Evolutionary conservation across 2,888 invertebrate genomes (phyloP), one percentile per base, ranked within the genome.

Genomic region (Rotaria magnacalcarata): DNA sequence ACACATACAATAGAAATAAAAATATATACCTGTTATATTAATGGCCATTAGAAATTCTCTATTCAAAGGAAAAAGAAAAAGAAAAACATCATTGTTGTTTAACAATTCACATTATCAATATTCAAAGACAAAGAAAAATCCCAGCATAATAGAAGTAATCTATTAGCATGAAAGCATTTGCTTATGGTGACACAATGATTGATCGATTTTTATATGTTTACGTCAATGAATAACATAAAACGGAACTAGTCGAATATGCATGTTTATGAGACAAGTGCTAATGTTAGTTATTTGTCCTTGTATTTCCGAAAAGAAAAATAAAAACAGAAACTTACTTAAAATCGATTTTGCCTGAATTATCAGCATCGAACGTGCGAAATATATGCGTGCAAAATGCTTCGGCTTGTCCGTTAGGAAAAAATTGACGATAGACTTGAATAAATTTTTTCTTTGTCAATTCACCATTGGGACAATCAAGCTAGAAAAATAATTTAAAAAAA

Each of bases 21-120:
- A 27, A 6, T 14, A 34, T 19, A 34, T 67, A 67, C 67, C 67
- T 47, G 87, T 87, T 6, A 87, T 87, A 85, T 87, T 87, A 80
- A 87, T 87, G 19, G 87, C 87, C 87, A 87, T 87, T n/a, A 87
- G 47, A 85, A 87, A 87, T 85, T 87, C 87, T 85, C 87, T 87
- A 60, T 19, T 34, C 19, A 34, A 34, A 16, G 34, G 5, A n/a
- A 60, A 27, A 60, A 34, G 27, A 60, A 14, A 67, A 67, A 27
- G 6, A 16, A 67, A 34, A 34, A 14, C 19, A 34, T 19, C 7
- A 34, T 19, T 67, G 19, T 67, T 19, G 19, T 34, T 16, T 7
- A 67, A 19, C 7, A 67, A 41, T 67, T 34, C 4, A 34, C 19
- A 27, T 67, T 27, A 67, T 34, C 67, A 67, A 67, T 67, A 41